Conservation (phyloP, 1,140 invertebrate genomes). For the Meteorus sp. region DNA sequence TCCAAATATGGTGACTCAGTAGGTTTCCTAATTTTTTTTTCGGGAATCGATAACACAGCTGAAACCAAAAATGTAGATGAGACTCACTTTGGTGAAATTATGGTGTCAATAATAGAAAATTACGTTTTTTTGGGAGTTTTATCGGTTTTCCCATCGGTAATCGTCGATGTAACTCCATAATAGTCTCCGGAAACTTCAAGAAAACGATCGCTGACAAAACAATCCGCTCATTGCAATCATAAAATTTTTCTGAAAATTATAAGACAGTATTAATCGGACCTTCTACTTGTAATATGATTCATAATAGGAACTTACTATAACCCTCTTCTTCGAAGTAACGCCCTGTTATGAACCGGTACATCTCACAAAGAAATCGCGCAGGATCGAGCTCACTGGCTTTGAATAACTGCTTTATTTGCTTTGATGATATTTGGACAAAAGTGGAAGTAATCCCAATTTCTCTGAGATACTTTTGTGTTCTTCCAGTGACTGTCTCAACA, state of each 20-base stretch:
- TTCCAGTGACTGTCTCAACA: slow-evolving; percentile 36
- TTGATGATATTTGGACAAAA: slow-evolving; percentile 35
- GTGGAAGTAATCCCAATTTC: slow-evolving; percentile 48
- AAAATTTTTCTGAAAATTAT: slow-evolving; percentile 39
- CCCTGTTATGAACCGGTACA: slow-evolving; percentile 46
- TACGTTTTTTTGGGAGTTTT: slow-evolving; percentile 43
- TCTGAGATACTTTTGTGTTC: slow-evolving; percentile 37
- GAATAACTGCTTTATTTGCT: slow-evolving; percentile 37
- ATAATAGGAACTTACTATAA: slow-evolving; percentile 38
- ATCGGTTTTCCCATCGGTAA: slow-evolving; percentile 34
- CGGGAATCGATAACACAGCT: neutral
- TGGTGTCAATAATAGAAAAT: neutral
- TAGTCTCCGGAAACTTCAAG: slow-evolving; percentile 45
- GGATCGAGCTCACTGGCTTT: slow-evolving; percentile 33
- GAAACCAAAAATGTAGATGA: neutral
- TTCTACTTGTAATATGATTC: neutral
- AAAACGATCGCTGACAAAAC: slow-evolving; percentile 51
- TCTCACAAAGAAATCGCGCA: slow-evolving; percentile 44
- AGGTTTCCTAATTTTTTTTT: neutral
- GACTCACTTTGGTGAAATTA: neutral
- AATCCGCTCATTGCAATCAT: slow-evolving; percentile 48
- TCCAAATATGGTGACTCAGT: slow-evolving; percentile 39
- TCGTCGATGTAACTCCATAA: slow-evolving; percentile 44
- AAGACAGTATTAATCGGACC: neutral
- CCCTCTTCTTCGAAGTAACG: slow-evolving; percentile 47